These are phyloP conservation scores for Larimichthys crocea DNA, from an alignment of 2,113 vertebrate genomes.

Conservation along the genomic window DNA sequence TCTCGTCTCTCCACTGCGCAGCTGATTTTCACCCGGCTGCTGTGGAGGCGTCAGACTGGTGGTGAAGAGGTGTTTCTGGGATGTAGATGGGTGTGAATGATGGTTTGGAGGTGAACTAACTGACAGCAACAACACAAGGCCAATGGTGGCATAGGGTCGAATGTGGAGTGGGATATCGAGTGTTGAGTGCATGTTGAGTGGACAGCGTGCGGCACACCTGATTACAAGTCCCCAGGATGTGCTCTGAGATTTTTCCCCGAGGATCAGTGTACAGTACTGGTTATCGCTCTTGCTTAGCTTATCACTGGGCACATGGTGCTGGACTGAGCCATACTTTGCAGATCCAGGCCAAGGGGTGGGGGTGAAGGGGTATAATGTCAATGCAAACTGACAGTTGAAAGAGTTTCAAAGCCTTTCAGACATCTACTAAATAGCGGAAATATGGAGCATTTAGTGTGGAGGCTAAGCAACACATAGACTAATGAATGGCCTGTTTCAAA, in stretches of 20 bases:
- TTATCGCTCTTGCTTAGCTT: constrained; percentile 55
- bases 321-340: constrained; percentile 42
- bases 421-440: constrained; percentile 37
- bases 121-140: constrained; percentile 19
- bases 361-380: constrained; percentile 25
- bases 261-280: constrained; percentile 33
- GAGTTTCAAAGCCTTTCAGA: constrained; percentile 53
- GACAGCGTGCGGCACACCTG: constrained; percentile 64
- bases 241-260: constrained; percentile 32
- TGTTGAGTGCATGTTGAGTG: constrained; percentile 70
- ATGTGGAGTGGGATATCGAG: constrained; percentile 44
- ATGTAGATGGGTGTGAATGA: constrained; percentile 53
- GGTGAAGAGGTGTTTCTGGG: constrained; percentile 61
- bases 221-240: constrained; percentile 61
- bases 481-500: constrained; percentile 54
- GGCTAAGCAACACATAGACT: constrained; percentile 31
- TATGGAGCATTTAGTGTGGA: constrained; percentile 41
- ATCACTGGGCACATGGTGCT: constrained; percentile 50
- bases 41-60: constrained; percentile 43
- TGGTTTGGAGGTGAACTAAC: constrained; percentile 36
- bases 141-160: constrained; percentile 25
- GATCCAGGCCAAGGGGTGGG: constrained; percentile 37
- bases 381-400: constrained; percentile 50
- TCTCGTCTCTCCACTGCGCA: neutral
- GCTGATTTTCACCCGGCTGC: constrained; percentile 38